Percentiles rank a stretch among this genome's conserved stretches.
Evolutionary conservation across 2,113 vertebrate species (phyloP).

Genomic region (Panthera uncia): DNA sequence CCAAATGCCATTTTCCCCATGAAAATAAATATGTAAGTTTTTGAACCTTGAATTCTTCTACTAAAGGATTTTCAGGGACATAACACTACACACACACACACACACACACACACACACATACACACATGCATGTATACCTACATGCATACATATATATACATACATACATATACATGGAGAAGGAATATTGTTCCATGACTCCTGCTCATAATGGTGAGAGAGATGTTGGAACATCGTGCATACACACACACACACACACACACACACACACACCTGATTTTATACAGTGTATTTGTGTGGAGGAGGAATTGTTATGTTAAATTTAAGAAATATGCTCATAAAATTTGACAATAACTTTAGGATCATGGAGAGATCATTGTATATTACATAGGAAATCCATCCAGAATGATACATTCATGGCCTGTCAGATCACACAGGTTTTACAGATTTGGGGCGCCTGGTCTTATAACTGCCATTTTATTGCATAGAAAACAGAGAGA

Average conservation of each 20-base stretch:
- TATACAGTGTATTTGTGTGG: neutral
- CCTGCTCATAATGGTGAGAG: neutral
- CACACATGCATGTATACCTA: too few relatives aligned
- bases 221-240: neutral
- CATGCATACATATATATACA: too few relatives aligned
- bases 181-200: neutral
- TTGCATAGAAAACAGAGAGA: neutral
- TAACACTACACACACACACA: neutral
- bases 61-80: neutral
- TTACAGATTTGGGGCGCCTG: neutral
- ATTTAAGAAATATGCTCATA: neutral
- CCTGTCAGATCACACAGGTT: neutral
- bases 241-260: too few relatives aligned
- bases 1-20: neutral
- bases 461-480: neutral
- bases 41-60: neutral
- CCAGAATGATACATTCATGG: neutral
- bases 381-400: neutral
- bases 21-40: neutral
- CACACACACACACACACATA: too few relatives aligned
- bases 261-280: neutral
- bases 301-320: neutral
- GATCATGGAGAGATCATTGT: neutral
- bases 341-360: neutral
- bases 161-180: neutral